Percentiles rank a stretch among this genome's conserved stretches.
Conservation (phyloP, 1,140 invertebrate species). For the Pararge aegeria region DNA sequence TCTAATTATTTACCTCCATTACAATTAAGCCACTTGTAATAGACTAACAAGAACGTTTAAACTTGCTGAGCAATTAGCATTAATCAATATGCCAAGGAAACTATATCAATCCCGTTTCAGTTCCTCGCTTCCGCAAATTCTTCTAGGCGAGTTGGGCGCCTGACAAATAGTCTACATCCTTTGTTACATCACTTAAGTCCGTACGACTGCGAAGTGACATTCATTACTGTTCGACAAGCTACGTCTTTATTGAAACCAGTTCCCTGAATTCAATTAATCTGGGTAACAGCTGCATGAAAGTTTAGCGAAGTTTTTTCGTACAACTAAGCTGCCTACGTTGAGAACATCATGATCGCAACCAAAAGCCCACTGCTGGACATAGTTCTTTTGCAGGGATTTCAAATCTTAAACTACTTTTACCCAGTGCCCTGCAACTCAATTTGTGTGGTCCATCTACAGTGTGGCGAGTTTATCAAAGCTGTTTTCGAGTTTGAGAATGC, state of each 20-base stretch:
- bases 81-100: constrained; percentile 21
- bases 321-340: no score
- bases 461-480: no score
- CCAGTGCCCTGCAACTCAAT: no score
- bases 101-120: constrained; percentile 24
- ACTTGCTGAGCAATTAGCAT: background rate
- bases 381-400: no score
- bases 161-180: constrained; percentile 19
- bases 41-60: background rate
- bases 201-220: constrained; percentile 20
- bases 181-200: constrained; percentile 15
- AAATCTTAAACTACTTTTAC: no score
- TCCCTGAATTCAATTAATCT: constrained; percentile 13
- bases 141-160: constrained; percentile 17
- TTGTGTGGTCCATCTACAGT: no score
- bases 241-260: constrained; percentile 13
- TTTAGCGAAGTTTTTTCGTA: background rate
- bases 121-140: constrained; percentile 11
- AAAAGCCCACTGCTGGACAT: no score
- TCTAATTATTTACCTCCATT: no score
- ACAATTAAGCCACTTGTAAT: background rate
- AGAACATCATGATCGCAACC: no score
- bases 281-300: background rate
- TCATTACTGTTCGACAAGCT: constrained; percentile 27
- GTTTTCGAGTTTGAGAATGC: no score